Percentiles rank a stretch among this genome's conserved stretches.
Evolutionary conservation across 2,113 vertebrate genomes (phyloP).

Genomic region (Lepus timidus): DNA sequence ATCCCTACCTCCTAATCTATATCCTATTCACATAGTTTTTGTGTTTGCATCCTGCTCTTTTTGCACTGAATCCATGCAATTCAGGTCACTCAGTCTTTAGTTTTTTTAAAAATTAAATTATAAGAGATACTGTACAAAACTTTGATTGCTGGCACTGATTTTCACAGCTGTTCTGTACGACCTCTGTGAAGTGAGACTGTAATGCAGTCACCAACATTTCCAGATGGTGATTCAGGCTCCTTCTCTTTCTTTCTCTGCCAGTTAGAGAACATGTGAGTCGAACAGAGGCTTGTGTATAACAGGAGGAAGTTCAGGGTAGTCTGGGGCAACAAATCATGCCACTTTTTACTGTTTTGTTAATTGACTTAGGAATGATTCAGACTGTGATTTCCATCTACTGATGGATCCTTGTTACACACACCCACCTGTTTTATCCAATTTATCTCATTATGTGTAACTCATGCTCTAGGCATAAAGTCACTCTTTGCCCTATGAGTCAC

Average conservation of each 20-base stretch:
- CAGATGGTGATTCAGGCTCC: background rate
- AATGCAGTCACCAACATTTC: background rate
- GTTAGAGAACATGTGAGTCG: background rate
- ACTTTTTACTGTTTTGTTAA: background rate
- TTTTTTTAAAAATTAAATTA: background rate
- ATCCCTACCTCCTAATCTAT: too few relatives aligned
- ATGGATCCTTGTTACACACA: background rate
- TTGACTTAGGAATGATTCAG: background rate
- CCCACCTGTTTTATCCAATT: background rate
- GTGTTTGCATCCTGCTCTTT: too few relatives aligned
- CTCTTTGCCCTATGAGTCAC: background rate
- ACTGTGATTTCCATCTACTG: background rate
- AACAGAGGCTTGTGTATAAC: background rate
- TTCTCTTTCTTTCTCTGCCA: background rate
- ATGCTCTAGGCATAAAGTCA: background rate
- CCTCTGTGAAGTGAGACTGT: background rate
- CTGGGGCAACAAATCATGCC: accelerated
- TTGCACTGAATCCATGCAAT: background rate
- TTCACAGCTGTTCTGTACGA: background rate
- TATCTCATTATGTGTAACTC: background rate
- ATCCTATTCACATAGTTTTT: too few relatives aligned
- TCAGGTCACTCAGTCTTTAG: background rate
- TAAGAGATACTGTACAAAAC: background rate
- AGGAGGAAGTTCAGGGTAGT: too few relatives aligned
- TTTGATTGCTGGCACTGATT: background rate